phyloP scores from a whole-genome alignment of 1,140 invertebrate genomes.

The Hypothenemus hampei region DNA sequence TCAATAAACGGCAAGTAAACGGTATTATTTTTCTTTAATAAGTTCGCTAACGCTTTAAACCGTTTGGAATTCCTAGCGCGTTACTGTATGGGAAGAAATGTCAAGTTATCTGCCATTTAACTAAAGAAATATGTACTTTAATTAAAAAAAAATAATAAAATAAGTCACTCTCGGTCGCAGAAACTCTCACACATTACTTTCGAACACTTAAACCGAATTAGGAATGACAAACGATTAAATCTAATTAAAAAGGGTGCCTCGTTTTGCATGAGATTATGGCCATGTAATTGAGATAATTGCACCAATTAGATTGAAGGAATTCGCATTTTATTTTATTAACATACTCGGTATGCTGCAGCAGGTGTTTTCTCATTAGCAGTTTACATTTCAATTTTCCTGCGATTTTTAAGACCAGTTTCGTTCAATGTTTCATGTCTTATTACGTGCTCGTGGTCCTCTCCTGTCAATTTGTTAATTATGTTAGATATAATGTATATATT shows the following conservation, averaged over 20 bases:
- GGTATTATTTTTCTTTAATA: no score
- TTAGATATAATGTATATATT: no score
- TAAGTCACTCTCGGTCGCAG: conserved; percentile 6
- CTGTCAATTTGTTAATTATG: no score
- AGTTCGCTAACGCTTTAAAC: no score
- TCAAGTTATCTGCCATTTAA: neutral
- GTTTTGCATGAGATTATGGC: conserved; percentile 16
- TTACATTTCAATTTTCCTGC: conserved; percentile 12
- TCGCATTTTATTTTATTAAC: conserved; percentile 9
- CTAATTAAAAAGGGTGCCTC: conserved; percentile 10
- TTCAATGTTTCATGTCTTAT: no score
- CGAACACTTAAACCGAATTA: conserved; percentile 8
- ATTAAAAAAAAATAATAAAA: neutral
- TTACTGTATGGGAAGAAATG: neutral
- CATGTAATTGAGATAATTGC: conserved; percentile 18
- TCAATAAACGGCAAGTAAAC: no score
- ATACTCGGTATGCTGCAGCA: conserved; percentile 1
- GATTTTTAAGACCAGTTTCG: no score
- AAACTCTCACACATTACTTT: conserved; percentile 17
- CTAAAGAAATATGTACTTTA: neutral
- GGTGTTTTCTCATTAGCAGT: conserved; percentile 10
- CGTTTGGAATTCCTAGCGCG: no score
- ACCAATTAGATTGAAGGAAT: conserved; percentile 7
- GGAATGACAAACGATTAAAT: conserved; percentile 13
- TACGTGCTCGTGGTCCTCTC: no score